phyloP scores from a whole-genome alignment of 2,888 invertebrate species.

The Stenchaetothrips biformis region DNA sequence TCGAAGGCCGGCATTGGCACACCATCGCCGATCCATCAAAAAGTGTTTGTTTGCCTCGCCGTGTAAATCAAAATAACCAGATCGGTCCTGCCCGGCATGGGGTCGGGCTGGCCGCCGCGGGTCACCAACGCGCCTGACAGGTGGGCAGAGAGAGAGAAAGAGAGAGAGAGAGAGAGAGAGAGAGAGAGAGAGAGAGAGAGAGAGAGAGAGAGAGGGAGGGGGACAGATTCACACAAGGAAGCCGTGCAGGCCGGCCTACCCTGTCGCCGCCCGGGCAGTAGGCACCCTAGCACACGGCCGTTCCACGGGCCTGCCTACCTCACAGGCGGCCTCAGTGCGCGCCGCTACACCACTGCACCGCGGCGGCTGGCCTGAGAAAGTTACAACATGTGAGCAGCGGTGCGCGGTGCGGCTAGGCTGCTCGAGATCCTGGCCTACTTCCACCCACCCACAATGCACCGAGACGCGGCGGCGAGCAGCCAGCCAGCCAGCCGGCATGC shows the following conservation, averaged over 20 bases:
- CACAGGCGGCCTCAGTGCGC: background rate
- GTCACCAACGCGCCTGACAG: too few species aligned
- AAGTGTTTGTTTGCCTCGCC: too few species aligned
- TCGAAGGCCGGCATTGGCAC: too few species aligned
- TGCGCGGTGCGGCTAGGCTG: background rate
- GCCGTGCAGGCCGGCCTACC: background rate
- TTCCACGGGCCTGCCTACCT: background rate
- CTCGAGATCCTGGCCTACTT: constrained; percentile 11
- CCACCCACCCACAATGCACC: background rate
- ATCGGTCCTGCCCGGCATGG: too few species aligned
- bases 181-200: background rate
- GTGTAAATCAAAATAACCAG: too few species aligned
- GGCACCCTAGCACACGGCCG: background rate
- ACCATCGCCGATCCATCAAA: too few species aligned
- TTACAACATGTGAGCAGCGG: constrained; percentile 20
- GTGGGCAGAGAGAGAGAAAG: background rate
- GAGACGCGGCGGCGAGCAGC: background rate
- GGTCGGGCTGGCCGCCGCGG: too few species aligned
- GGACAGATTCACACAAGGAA: background rate
- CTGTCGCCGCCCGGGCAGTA: background rate
- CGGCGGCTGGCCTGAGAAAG: background rate
- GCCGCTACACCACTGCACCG: background rate
- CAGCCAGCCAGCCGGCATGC: too few species aligned
- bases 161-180: background rate
- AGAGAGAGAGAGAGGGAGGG: background rate